Evolutionary conservation across 1,140 invertebrate species (phyloP), one percentile per base, ranked within the genome.

Genomic region (Ips nitidus): DNA sequence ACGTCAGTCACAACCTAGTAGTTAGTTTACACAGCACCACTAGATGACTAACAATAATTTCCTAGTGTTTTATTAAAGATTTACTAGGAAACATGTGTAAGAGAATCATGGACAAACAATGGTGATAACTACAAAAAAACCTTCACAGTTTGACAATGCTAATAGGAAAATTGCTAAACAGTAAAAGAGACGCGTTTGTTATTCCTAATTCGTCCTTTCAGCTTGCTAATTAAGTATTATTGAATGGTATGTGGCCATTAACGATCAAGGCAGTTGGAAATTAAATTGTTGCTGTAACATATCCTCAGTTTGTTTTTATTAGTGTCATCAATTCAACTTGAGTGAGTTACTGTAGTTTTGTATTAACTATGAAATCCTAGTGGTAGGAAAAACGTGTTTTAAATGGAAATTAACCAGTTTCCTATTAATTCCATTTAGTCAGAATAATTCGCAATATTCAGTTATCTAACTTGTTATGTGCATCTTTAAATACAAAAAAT

Each of bases 181-280:
- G 56, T 22, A 39, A 58, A 6, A 37, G 7, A 58, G 2, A 6
- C 52, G 37, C 41, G 56, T 58, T 58, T 58, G 56, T 58, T 58
- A 58, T 58, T 58, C 56, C 41, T 58, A 58, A 58, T 58, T 41
- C 37, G 56, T 58, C 56, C 55, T 58, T 55, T 39, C 40, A 41
- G 40, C 37, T 38, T 6, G 36, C 6, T 58, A 58, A 58, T 58
- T 58, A 58, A n/a, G 52, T 4, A 37, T 22, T 37, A 36, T 55
- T 55, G n/a, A 55, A n/a, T 55, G 52, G 37, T 55, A 55, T 55
- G 37, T 55, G 8, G 37, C 36, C 6, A 55, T 6, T 55, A 37
- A 37, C n/a, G 37, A 38, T 55, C 52, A 55, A 55, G 52, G 52
- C 52, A 50, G 22, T 22, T 22, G 22, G 22, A 22, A 22, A 22